These are phyloP conservation scores for Melanostoma mellinum DNA, from an alignment of 2,888 invertebrate genomes.

Conservation along the genomic window DNA sequence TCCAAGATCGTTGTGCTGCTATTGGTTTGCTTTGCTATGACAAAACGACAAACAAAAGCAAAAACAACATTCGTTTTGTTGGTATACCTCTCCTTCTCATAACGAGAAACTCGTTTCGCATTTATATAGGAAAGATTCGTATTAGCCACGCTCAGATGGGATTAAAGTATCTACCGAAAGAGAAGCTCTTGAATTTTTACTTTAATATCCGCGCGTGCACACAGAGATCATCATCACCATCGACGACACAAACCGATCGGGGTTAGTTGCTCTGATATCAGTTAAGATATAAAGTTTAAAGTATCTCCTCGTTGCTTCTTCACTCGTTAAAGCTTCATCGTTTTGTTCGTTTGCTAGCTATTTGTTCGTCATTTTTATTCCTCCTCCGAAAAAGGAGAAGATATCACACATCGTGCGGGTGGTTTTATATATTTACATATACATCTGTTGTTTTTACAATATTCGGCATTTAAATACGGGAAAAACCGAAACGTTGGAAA, in stretches of 20 bases:
- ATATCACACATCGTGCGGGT: constrained; percentile 69
- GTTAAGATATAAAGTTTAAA: constrained; percentile 57
- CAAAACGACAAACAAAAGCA: constrained; percentile 10
- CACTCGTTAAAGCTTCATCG: constrained; percentile 67
- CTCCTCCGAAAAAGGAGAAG: constrained; percentile 66
- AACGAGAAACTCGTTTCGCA: constrained; percentile 71
- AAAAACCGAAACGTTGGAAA: constrained; percentile 68
- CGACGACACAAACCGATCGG: constrained; percentile 56
- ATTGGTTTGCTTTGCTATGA: not conserved
- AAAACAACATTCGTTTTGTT: constrained; percentile 26
- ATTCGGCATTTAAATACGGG: constrained; percentile 72
- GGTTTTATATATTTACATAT: constrained; percentile 57
- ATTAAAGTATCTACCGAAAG: constrained; percentile 73
- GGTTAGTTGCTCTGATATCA: constrained; percentile 71
- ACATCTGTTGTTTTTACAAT: constrained; percentile 33
- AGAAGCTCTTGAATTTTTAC: constrained; percentile 66
- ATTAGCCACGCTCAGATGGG: constrained; percentile 71
- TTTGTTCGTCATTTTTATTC: constrained; percentile 46
- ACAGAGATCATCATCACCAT: constrained; percentile 54
- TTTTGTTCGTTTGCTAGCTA: constrained; percentile 53
- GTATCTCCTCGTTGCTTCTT: constrained; percentile 69
- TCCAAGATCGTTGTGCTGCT: constrained; percentile 27
- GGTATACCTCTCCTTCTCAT: constrained; percentile 62
- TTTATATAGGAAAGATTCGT: constrained; percentile 72
- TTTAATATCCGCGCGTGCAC: constrained; percentile 70